Percentiles rank a stretch among this genome's conserved stretches.
Evolutionary conservation across 2,797 vertebrate species (phyloP).

Genomic region (Spinus olivaceus): DNA sequence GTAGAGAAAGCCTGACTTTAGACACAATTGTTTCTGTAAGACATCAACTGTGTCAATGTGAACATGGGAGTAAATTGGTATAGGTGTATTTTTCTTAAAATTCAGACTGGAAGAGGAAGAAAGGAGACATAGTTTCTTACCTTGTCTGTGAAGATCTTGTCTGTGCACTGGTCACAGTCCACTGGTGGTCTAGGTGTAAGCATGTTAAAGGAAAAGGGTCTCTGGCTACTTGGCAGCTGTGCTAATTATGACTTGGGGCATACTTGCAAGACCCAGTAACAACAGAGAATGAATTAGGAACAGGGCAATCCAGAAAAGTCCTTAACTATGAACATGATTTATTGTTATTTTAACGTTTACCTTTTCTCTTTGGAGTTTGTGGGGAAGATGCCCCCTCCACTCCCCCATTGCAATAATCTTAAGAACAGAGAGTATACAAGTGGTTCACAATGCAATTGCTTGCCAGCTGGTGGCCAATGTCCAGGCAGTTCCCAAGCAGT

Average conservation of each 20-base stretch:
- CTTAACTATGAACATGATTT: not conserved
- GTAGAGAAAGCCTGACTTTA: not conserved
- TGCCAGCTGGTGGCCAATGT: too few relatives aligned
- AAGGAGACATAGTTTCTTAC: not conserved
- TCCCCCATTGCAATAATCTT: not conserved
- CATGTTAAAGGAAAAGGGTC: not conserved
- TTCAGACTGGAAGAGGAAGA: not conserved
- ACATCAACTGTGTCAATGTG: not conserved
- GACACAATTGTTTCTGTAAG: not conserved
- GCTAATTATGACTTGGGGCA: not conserved
- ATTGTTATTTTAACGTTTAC: not conserved
- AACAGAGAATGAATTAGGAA: not conserved
- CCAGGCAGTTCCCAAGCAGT: not conserved
- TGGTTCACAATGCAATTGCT: not conserved
- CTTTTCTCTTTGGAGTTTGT: not conserved
- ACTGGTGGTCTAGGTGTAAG: not conserved
- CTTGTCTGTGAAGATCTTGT: not conserved
- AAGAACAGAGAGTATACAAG: not conserved
- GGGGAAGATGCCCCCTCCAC: not conserved
- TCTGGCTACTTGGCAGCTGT: not conserved
- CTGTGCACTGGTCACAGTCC: not conserved
- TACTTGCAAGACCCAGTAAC: not conserved
- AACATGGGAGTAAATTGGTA: not conserved
- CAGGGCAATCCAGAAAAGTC: not conserved
- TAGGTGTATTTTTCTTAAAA: not conserved